Percentiles rank a stretch among this genome's conserved stretches.
These are phyloP conservation scores for Orientallactaga bullata DNA, from an alignment of 2,113 vertebrate species.

Conservation along the genomic window DNA sequence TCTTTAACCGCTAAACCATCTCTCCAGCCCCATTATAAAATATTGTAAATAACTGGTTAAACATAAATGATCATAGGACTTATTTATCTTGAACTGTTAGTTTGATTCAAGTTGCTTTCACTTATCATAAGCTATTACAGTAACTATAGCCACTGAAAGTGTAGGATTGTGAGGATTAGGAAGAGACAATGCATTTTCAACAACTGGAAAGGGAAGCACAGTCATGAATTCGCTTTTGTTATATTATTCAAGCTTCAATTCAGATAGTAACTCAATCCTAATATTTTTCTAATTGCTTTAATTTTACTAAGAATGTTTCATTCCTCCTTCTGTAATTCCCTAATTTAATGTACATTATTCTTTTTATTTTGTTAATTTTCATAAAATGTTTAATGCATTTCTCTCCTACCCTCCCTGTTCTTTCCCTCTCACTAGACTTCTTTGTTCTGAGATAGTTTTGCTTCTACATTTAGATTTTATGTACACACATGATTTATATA, in stretches of 20 bases:
- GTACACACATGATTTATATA: background rate
- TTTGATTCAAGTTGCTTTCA: slow-evolving; percentile 39
- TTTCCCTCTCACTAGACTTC: background rate
- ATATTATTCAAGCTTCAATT: background rate
- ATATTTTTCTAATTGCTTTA: background rate
- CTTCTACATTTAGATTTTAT: background rate
- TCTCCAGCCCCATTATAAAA: slow-evolving; percentile 33
- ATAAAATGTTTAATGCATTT: background rate
- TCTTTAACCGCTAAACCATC: too few species aligned
- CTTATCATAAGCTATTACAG: background rate
- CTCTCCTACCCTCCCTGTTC: too few species aligned
- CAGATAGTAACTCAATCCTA: background rate
- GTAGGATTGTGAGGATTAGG: background rate
- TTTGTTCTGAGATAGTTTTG: background rate
- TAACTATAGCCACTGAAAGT: background rate
- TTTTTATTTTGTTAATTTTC: background rate
- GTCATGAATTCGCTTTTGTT: background rate
- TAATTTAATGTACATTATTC: background rate
- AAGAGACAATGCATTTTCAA: background rate
- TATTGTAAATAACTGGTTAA: slow-evolving; percentile 6
- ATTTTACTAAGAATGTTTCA: background rate
- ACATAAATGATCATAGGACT: background rate
- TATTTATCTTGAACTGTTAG: slow-evolving; percentile 34
- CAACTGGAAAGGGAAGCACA: background rate
- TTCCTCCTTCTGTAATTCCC: background rate